Conservation (phyloP, 2,888 invertebrate genomes). For the Tortrix viridana region DNA sequence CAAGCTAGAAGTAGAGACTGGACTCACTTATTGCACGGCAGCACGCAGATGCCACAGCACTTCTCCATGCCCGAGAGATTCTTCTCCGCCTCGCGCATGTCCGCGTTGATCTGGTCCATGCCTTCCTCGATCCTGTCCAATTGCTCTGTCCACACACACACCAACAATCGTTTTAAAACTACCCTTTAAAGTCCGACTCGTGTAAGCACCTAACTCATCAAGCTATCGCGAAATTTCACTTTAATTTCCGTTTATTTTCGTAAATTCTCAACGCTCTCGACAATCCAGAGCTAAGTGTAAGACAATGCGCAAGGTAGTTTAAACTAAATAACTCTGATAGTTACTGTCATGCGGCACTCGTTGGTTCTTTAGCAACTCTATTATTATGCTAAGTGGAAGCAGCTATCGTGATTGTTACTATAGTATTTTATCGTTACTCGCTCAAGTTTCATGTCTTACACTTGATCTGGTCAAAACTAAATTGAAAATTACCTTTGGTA, state of each 20-base stretch:
- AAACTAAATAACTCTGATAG: conserved; percentile 61
- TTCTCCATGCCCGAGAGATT: conserved; percentile 99
- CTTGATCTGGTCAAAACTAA: conserved; percentile 70
- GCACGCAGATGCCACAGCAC: conserved; percentile 99
- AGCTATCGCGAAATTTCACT: conserved; percentile 51
- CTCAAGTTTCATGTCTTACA: conserved; percentile 67
- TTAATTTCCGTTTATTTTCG: conserved; percentile 50
- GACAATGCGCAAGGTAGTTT: conserved; percentile 57
- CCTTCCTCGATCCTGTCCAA: conserved; percentile 99
- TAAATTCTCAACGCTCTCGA: conserved; percentile 85
- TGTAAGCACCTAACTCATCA: conserved; percentile 68
- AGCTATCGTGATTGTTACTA: conserved; percentile 51
- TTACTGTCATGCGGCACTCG: conserved; percentile 65
- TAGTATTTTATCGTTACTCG: conserved; percentile 29
- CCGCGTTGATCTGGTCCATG: conserved; percentile 99
- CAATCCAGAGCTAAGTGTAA: conserved; percentile 79
- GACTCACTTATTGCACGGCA: conserved; percentile 98
- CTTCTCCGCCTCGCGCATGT: conserved; percentile 99
- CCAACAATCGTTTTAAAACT: conserved; percentile 64
- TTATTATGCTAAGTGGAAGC: conserved; percentile 57
- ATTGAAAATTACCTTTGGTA: conserved; percentile 70
- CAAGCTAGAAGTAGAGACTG: not conserved
- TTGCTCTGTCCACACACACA: conserved; percentile 92
- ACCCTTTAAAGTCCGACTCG: conserved; percentile 52
- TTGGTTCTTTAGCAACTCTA: conserved; percentile 59